Percentiles rank a stretch among this genome's conserved stretches.
Conservation (phyloP, 2,888 invertebrate species). For the Lepeophtheirus nordmannii region DNA sequence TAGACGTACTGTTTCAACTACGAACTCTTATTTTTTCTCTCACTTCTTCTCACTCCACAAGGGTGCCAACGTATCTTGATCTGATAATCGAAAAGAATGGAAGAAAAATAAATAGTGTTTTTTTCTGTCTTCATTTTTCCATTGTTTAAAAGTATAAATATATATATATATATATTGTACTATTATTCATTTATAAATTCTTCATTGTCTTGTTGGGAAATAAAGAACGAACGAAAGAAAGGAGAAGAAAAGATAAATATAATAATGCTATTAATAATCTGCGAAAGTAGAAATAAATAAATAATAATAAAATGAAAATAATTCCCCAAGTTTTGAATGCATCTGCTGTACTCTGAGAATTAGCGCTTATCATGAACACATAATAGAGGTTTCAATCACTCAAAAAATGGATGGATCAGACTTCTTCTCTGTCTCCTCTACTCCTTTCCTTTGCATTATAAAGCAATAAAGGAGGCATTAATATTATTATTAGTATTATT, state of each 20-base stretch:
- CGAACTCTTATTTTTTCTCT: neutral
- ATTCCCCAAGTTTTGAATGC: no score
- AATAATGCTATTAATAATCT: conserved; percentile 4
- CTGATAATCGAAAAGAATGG: conserved; percentile 5
- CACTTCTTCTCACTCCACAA: neutral
- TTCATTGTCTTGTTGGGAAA: conserved; percentile 2
- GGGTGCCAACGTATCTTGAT: conserved; percentile 9
- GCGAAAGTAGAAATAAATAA: neutral
- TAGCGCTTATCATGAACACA: no score
- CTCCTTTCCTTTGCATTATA: no score
- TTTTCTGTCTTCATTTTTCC: conserved; percentile 3
- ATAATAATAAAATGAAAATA: neutral
- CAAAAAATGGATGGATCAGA: no score
- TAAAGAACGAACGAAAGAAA: neutral
- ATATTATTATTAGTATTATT: no score
- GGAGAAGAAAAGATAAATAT: neutral
- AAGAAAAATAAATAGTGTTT: neutral
- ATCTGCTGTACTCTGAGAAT: no score
- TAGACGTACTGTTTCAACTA: neutral
- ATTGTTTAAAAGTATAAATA: conserved; percentile 3
- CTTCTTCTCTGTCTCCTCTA: no score
- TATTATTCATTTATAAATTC: conserved; percentile 3
- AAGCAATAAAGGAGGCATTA: no score
- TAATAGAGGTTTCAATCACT: no score
- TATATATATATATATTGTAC: neutral